phyloP scores from a whole-genome alignment of 1,140 invertebrate genomes.

The Camponotus floridanus region DNA sequence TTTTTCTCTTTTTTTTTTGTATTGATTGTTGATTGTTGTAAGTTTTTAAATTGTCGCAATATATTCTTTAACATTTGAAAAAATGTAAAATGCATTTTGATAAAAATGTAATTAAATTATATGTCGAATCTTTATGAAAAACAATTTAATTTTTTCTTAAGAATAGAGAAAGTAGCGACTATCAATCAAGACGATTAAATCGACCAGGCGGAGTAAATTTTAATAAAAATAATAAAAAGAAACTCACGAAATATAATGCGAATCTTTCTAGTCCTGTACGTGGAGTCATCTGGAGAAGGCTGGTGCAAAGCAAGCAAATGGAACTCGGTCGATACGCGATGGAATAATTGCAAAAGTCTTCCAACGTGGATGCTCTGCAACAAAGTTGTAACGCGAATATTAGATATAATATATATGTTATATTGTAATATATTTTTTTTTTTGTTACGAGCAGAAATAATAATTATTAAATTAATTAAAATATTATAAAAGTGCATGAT shows the following conservation, averaged over 20 bases:
- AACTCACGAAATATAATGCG: not conserved
- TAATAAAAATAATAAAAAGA: not conserved
- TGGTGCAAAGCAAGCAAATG: slow-evolving; percentile 63
- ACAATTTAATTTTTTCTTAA: not conserved
- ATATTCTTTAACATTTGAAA: not conserved
- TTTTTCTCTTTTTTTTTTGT: not conserved
- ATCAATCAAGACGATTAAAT: slow-evolving; percentile 1
- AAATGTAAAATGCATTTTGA: not conserved
- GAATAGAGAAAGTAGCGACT: not conserved
- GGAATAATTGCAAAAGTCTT: slow-evolving; percentile 3
- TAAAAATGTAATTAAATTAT: not conserved
- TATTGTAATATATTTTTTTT: slow-evolving; percentile 5
- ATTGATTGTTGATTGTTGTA: no score
- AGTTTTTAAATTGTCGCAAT: slow-evolving; percentile 9
- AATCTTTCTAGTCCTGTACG: slow-evolving; percentile 60
- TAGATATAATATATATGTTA: not conserved
- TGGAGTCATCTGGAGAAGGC: slow-evolving; percentile 77
- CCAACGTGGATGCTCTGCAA: not conserved
- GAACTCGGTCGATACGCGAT: slow-evolving; percentile 65
- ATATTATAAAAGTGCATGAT: not conserved
- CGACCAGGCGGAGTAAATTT: not conserved
- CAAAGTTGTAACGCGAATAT: not conserved
- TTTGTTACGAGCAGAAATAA: not conserved
- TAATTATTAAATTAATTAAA: slow-evolving; percentile 2
- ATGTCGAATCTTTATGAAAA: not conserved